Evolutionary conservation across 2,888 invertebrate genomes (phyloP).

Genomic region (Heliothis peltigera): DNA sequence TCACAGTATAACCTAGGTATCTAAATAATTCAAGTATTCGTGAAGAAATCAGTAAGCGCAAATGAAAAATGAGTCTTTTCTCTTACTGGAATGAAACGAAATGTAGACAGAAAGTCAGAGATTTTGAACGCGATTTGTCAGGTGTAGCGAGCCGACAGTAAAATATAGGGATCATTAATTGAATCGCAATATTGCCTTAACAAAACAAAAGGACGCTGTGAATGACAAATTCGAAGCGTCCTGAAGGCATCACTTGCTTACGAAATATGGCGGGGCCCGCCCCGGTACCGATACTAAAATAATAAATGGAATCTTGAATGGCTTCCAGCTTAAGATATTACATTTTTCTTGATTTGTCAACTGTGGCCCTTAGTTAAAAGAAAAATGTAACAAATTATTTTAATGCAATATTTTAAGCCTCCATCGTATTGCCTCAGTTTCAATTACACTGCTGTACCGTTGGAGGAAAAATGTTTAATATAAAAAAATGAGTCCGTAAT

Average conservation of each 20-base stretch:
- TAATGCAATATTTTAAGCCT: constrained; percentile 52
- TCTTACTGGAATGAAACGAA: constrained; percentile 33
- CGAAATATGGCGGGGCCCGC: constrained; percentile 72
- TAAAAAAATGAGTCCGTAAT: constrained; percentile 50
- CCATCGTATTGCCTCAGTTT: constrained; percentile 41
- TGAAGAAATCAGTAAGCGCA: background rate
- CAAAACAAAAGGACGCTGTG: constrained; percentile 81
- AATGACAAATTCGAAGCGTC: constrained; percentile 83
- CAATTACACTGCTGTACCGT: constrained; percentile 43
- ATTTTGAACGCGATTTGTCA: constrained; percentile 77
- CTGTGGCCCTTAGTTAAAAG: constrained; percentile 43
- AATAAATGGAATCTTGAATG: constrained; percentile 69
- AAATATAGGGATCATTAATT: constrained; percentile 85
- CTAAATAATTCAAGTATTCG: background rate
- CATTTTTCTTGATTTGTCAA: constrained; percentile 67
- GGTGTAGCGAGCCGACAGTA: constrained; percentile 79
- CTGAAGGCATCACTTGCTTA: constrained; percentile 77
- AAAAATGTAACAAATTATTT: constrained; percentile 50
- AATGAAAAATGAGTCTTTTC: constrained; percentile 17
- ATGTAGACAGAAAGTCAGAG: constrained; percentile 70
- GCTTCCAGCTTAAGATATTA: constrained; percentile 58
- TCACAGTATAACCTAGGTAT: background rate
- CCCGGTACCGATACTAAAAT: constrained; percentile 64
- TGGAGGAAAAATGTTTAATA: constrained; percentile 51
- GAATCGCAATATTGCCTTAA: constrained; percentile 84